Percentiles rank a stretch among this genome's conserved stretches.
These are phyloP conservation scores for Heliconius aoede DNA, from an alignment of 2,888 invertebrate genomes.

Conservation along the genomic window DNA sequence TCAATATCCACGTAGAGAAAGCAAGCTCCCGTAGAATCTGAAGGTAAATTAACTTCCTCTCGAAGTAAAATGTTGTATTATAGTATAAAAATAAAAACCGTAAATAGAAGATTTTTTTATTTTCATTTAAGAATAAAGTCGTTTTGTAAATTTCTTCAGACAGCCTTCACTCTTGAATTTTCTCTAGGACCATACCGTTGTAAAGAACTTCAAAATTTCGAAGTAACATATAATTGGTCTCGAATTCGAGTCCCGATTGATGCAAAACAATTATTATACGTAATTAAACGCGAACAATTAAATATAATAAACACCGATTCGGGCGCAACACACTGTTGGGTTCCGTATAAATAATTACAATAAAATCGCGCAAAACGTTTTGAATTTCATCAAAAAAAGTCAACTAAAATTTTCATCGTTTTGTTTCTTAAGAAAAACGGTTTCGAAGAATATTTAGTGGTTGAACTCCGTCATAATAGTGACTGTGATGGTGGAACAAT, in stretches of 20 bases:
- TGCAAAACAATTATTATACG: slow-evolving; percentile 1
- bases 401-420: slow-evolving; percentile 37
- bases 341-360: slow-evolving; percentile 29
- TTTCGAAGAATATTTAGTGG: slow-evolving; percentile 47
- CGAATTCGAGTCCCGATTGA: slow-evolving; percentile 11
- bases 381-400: slow-evolving; percentile 18
- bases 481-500: slow-evolving; percentile 25
- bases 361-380: slow-evolving; percentile 24
- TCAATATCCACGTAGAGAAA: too few species aligned
- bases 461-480: slow-evolving; percentile 49
- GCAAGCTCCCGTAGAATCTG: too few species aligned
- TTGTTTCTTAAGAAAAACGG: slow-evolving; percentile 49
- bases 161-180: neutral
- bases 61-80: too few species aligned
- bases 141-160: too few species aligned
- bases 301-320: slow-evolving; percentile 21
- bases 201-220: neutral
- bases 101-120: too few species aligned
- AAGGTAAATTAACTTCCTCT: too few species aligned
- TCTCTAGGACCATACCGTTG: neutral
- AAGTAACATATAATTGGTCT: neutral
- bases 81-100: too few species aligned
- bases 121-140: too few species aligned
- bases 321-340: slow-evolving; percentile 1
- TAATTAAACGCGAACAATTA: slow-evolving; percentile 11